Evolutionary conservation across 1,140 invertebrate genomes (phyloP).

Genomic region (Cyclargus thomasi): DNA sequence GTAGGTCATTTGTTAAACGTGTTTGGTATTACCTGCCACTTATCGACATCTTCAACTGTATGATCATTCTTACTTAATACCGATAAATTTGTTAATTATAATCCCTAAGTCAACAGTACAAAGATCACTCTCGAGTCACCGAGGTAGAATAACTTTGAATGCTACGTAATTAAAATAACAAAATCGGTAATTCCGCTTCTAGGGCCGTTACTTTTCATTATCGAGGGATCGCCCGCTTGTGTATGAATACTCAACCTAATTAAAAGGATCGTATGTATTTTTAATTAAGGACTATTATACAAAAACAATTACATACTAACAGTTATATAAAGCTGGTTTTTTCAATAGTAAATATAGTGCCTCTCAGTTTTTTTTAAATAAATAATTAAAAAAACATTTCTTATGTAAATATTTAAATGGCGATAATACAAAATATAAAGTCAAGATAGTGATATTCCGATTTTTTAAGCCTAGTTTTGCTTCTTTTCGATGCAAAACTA

Average conservation of each 20-base stretch:
- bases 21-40: slow-evolving; percentile 17
- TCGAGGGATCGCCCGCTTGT: neutral
- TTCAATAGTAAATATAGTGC: neutral
- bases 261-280: neutral
- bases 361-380: no score
- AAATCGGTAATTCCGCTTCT: slow-evolving; percentile 13
- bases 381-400: no score
- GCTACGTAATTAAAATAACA: neutral
- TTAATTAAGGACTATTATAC: slow-evolving; percentile 11
- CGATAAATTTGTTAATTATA: neutral
- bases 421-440: no score
- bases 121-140: no score
- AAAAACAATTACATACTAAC: neutral
- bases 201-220: slow-evolving; percentile 6
- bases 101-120: no score
- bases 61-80: slow-evolving; percentile 17
- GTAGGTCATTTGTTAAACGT: neutral
- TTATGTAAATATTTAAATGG: no score
- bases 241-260: neutral
- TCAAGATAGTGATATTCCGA: no score
- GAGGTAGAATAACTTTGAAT: no score
- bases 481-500: no score
- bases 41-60: neutral
- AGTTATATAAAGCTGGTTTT: neutral
- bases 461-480: no score